Percentiles rank a stretch among this genome's conserved stretches.
Conservation (phyloP, 2,888 invertebrate genomes). For the Drosophila meridiana region DNA sequence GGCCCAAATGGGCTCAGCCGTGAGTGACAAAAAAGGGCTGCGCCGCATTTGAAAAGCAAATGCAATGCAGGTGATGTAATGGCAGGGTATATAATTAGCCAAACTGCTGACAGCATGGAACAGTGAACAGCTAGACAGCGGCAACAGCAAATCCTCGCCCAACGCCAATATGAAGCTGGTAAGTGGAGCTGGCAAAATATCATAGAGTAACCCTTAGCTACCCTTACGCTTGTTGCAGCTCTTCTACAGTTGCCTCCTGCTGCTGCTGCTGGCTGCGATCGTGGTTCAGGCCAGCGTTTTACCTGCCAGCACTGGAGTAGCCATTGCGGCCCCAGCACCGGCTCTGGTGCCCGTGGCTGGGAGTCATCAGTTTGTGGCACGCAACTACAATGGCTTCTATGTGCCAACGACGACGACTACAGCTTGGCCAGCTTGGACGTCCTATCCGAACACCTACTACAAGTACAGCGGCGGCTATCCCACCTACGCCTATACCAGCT, state of each 20-base stretch:
- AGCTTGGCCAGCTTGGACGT: conserved; percentile 41
- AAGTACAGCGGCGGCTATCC: conserved; percentile 60
- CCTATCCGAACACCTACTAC: conserved; percentile 58
- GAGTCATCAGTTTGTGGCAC: conserved; percentile 81
- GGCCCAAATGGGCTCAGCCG: conserved; percentile 16
- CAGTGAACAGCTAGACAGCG: conserved; percentile 46
- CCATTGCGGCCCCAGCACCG: conserved; percentile 44
- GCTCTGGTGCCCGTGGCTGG: conserved; percentile 72
- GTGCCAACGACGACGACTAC: conserved; percentile 54
- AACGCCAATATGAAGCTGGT: conserved; percentile 57
- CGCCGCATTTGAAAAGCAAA: conserved; percentile 63
- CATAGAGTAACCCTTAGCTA: too few relatives aligned
- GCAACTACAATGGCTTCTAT: conserved; percentile 78
- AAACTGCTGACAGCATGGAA: background rate
- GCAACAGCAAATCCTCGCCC: conserved; percentile 20
- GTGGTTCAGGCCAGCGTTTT: conserved; percentile 56
- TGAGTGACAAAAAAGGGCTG: conserved; percentile 24
- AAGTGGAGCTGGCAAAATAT: conserved; percentile 15
- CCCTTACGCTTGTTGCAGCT: conserved; percentile 25
- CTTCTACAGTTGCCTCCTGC: conserved; percentile 33
- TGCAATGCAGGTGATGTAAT: background rate
- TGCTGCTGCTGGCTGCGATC: conserved; percentile 30
- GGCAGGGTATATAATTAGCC: conserved; percentile 54
- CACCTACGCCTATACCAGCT: conserved; percentile 55
- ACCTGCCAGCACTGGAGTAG: conserved; percentile 54